phyloP scores from a whole-genome alignment of 2,888 invertebrate genomes.

The Esperia sulphurella region DNA sequence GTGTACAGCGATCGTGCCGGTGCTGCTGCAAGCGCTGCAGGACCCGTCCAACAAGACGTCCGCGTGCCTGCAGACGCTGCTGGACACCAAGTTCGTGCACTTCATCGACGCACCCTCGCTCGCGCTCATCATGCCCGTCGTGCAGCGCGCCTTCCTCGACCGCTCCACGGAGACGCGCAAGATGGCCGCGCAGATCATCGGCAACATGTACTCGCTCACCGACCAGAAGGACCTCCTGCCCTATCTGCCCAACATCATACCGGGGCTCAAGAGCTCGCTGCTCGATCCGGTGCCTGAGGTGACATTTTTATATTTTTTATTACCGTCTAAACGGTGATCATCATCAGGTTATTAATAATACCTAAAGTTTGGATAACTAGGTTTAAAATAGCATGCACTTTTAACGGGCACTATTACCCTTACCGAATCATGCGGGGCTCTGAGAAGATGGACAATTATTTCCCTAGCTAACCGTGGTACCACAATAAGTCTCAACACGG shows the following conservation, averaged over 20 bases:
- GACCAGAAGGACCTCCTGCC: slow-evolving; percentile 99
- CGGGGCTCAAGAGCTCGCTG: slow-evolving; percentile 96
- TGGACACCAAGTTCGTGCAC: slow-evolving; percentile 99
- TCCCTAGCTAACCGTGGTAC: too few species aligned
- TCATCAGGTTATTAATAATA: too few species aligned
- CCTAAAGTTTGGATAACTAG: too few species aligned
- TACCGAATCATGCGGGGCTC: too few species aligned
- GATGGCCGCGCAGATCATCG: slow-evolving; percentile 99
- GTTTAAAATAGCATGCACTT: too few species aligned
- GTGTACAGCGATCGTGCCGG: slow-evolving; percentile 87
- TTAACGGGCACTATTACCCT: too few species aligned
- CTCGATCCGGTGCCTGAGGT: slow-evolving; percentile 99
- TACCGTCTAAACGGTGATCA: too few species aligned
- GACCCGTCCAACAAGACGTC: slow-evolving; percentile 98
- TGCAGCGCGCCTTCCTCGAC: slow-evolving; percentile 98
- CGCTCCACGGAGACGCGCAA: slow-evolving; percentile 98
- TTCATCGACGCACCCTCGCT: slow-evolving; percentile 99
- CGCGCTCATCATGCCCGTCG: slow-evolving; percentile 99
- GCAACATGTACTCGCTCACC: slow-evolving; percentile 99
- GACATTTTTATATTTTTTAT: not conserved
- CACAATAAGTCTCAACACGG: too few species aligned
- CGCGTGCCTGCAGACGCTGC: slow-evolving; percentile 92
- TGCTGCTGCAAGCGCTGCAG: slow-evolving; percentile 93
- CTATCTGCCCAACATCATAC: slow-evolving; percentile 96
- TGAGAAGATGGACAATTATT: too few species aligned